Conservation (phyloP, 2,113 vertebrate species). For the Chitala chitala region DNA sequence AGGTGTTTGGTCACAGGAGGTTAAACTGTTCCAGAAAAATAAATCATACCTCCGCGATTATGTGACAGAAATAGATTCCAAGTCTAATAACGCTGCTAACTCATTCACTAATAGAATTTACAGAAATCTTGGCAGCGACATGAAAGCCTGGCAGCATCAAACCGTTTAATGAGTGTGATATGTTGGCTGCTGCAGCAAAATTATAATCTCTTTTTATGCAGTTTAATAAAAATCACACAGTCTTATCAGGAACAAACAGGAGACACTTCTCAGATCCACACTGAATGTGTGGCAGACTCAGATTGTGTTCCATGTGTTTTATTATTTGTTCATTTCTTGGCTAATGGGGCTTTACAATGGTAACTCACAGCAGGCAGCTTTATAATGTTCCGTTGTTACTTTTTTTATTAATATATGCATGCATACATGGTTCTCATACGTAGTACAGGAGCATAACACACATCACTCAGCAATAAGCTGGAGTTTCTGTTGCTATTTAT, state of each 20-base stretch:
- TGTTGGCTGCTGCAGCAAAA: constrained; percentile 50
- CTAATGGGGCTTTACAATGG: neutral
- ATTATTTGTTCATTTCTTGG: neutral
- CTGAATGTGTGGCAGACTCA: constrained; percentile 49
- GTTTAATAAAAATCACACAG: constrained; percentile 57
- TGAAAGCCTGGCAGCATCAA: constrained; percentile 57
- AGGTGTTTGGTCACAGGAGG: constrained; percentile 18
- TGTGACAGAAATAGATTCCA: constrained; percentile 40
- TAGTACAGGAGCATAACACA: neutral
- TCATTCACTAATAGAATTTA: constrained; percentile 44
- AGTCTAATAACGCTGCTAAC: constrained; percentile 39
- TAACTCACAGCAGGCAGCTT: neutral
- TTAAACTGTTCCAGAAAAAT: constrained; percentile 41
- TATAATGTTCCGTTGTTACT: neutral
- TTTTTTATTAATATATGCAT: neutral
- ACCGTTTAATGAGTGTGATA: constrained; percentile 58
- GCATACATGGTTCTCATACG: neutral
- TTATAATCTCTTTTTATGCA: constrained; percentile 60
- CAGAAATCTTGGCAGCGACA: constrained; percentile 50
- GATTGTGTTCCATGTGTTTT: constrained; percentile 43
- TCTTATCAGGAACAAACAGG: constrained; percentile 61
- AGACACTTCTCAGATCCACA: constrained; percentile 43
- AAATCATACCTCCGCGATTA: constrained; percentile 38
- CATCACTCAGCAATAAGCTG: too few species aligned
- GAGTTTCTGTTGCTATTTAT: too few species aligned